A percentile compares a stretch with the other conserved stretches of the same genome.
Evolutionary conservation across 92 coral and sea anemone genomes (phyloP).

Genomic region (Micromussa lordhowensis): DNA sequence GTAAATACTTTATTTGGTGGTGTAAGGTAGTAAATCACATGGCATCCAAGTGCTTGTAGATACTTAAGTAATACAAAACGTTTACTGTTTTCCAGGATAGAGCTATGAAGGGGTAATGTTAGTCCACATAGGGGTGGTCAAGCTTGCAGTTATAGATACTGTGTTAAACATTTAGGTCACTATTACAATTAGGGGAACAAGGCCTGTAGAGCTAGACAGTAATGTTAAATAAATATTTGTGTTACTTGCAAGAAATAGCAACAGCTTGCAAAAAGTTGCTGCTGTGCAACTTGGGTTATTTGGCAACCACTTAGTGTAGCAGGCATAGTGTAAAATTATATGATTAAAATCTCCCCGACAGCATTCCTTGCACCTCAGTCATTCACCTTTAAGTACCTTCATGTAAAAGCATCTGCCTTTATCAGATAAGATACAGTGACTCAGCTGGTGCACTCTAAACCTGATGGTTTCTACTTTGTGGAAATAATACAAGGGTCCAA

Average conservation of each 20-base stretch:
- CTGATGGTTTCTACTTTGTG: not conserved
- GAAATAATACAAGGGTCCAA: not conserved
- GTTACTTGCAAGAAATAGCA: not conserved
- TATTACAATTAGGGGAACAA: constrained; percentile 3
- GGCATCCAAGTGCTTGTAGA: not conserved
- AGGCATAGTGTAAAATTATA: too few relatives aligned
- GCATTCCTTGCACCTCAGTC: not conserved
- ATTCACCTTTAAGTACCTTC: not conserved
- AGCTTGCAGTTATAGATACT: not conserved
- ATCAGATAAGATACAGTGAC: not conserved
- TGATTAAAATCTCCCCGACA: not conserved
- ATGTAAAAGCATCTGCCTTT: not conserved
- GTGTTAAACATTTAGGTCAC: not conserved
- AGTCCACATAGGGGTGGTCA: not conserved
- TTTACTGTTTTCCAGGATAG: not conserved
- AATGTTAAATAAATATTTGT: not conserved
- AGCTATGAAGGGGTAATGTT: not conserved
- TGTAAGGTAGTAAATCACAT: constrained; percentile 17
- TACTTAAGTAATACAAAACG: not conserved
- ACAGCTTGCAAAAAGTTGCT: not conserved
- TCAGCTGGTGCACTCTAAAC: not conserved
- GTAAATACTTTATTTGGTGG: constrained; percentile 25
- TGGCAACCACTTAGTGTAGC: not conserved
- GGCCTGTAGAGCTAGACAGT: not conserved
- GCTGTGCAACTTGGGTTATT: not conserved